A percentile compares a stretch with the other conserved stretches of the same genome.
phyloP scores from a whole-genome alignment of 1,140 invertebrate species.

The Bombus haemorrhoidalis region DNA sequence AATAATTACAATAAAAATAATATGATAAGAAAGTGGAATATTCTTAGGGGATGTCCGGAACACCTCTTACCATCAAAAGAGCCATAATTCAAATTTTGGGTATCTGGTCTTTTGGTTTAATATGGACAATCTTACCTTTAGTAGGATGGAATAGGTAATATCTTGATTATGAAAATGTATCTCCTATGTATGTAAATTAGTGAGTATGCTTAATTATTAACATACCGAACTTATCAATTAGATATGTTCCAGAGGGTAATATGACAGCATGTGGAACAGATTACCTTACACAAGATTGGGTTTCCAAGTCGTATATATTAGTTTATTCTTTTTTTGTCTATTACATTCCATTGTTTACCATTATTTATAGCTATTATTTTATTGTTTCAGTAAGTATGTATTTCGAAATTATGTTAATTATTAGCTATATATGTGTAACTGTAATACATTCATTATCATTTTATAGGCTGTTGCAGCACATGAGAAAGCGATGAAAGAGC shows the following conservation, averaged over 20 bases:
- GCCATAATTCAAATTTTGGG: constrained; percentile 87
- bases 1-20: neutral
- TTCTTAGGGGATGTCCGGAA: constrained; percentile 85
- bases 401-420: neutral
- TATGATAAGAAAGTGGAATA: neutral
- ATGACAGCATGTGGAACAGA: constrained; percentile 94
- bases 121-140: constrained; percentile 88
- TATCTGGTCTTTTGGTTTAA: constrained; percentile 87
- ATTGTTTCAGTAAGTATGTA: constrained; percentile 83
- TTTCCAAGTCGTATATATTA: constrained; percentile 87
- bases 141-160: constrained; percentile 88
- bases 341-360: constrained; percentile 87
- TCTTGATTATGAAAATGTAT: neutral
- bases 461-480: constrained; percentile 88
- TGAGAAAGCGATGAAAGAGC: constrained; percentile 91
- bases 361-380: constrained; percentile 91
- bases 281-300: constrained; percentile 88
- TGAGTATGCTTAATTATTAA: neutral
- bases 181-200: neutral
- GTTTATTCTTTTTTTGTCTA: constrained; percentile 89
- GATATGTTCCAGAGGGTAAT: constrained; percentile 93
- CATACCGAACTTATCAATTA: constrained; percentile 63
- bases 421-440: neutral
- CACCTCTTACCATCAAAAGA: constrained; percentile 87
- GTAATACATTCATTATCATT: neutral